Evolutionary conservation across 2,113 vertebrate species (phyloP), one percentile per base, ranked within the genome.

Genomic region (Pycnonotus jocosus): DNA sequence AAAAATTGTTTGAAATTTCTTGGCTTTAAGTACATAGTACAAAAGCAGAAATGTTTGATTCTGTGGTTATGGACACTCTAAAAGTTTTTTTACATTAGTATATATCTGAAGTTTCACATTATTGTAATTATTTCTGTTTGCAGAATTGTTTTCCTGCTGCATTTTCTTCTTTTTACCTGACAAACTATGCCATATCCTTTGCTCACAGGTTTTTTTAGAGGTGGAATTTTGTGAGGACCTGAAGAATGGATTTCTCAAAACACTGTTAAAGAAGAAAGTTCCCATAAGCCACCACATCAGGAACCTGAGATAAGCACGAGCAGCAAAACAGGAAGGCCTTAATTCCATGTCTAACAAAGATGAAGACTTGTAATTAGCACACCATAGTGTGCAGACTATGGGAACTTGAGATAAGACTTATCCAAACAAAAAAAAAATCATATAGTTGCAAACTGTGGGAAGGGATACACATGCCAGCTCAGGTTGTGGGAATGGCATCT

Each of bases 391-490:
- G 24, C 16, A 40, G 70, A 65, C 50, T 56, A 9, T 21, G 19
- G 20, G 10, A n/a, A 66, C 7, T 35, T 66, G 42, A 48, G 24
- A 35, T 40, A 57, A 57, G 35, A 25, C 20, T 66, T 21, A 58
- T 22, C 25, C 25, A 66, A 25, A 31, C 31, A 1, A 65, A 56
- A 56, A 33, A 47, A 47, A 7, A 23, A 4, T 3, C 13, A 5
- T 58, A 17, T 11, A 16, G 53, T 66, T 0, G 0, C 11, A 31
- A 44, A 58, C 21, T 31, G 13, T 42, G 21, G 37, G 25, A 35
- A 86, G 37, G 25, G 37, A 68, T 27, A 27, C 21, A 5, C 18
- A 12, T 86, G 50, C 9, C 27, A 37, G 2, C 11, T 33, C 22
- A 44, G 17, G 17, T 0, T 77, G 53, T 44, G 44, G 31, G 44